A percentile compares a stretch with the other conserved stretches of the same genome.
These are phyloP conservation scores for Columba livia DNA, from an alignment of 2,113 vertebrate species.

Conservation along the genomic window DNA sequence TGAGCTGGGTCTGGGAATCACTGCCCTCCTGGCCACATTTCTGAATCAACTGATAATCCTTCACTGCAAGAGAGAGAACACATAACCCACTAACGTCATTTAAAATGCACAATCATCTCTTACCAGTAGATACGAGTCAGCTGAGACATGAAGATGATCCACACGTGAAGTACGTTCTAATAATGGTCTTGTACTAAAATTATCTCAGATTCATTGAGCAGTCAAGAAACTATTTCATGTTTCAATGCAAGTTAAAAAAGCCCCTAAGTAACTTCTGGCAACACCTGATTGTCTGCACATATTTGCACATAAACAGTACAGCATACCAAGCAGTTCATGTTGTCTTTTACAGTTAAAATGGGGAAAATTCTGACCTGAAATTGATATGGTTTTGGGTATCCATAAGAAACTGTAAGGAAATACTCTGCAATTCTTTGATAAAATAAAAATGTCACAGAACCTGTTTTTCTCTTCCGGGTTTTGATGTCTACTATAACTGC, in stretches of 20 bases:
- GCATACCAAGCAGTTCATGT: fast-evolving
- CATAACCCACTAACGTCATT: background rate
- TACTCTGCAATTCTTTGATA: background rate
- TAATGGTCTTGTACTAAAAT: background rate
- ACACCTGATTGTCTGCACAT: background rate
- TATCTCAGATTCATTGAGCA: background rate
- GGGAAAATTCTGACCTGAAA: background rate
- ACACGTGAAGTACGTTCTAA: background rate
- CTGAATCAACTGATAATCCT: conserved; percentile 93
- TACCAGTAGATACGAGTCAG: background rate
- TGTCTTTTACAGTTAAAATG: background rate
- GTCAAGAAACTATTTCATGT: background rate
- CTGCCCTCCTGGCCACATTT: conserved; percentile 74
- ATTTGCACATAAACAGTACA: background rate
- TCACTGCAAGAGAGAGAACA: conserved; percentile 76
- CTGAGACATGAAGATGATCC: background rate
- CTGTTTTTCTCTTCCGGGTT: conserved; percentile 95
- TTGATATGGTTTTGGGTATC: background rate
- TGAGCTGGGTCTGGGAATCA: conserved; percentile 75
- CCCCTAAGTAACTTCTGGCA: background rate
- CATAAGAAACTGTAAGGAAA: background rate
- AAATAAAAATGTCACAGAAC: conserved; percentile 67
- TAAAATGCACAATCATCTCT: background rate
- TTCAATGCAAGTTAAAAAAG: background rate
- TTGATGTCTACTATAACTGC: conserved; percentile 94